phyloP scores from a whole-genome alignment of 2,888 invertebrate genomes.

The Syrista parreyssii region DNA sequence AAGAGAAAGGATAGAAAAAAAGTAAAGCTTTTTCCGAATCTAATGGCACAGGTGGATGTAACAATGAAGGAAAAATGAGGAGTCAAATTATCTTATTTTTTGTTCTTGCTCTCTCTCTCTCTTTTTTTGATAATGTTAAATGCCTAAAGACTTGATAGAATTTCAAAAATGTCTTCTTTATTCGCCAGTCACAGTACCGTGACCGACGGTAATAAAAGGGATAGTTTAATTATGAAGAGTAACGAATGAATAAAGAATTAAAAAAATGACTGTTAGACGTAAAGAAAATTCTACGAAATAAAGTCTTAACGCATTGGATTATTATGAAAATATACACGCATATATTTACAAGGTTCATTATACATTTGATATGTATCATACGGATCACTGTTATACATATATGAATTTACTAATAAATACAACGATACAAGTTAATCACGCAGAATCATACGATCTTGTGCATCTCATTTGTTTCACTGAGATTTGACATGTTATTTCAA shows the following conservation, averaged over 20 bases:
- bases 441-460: not conserved
- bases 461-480: not conserved
- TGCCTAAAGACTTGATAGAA: not conserved
- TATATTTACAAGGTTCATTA: conserved; percentile 30
- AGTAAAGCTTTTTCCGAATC: not conserved
- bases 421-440: conserved; percentile 18
- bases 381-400: conserved; percentile 43
- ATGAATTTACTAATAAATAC: conserved; percentile 44
- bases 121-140: not conserved
- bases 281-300: conserved; percentile 30
- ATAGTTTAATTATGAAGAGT: no score
- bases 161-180: not conserved
- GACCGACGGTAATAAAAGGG: not conserved
- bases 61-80: not conserved
- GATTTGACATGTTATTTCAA: no score
- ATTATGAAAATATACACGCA: conserved; percentile 27
- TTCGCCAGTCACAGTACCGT: not conserved
- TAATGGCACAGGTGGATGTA: not conserved
- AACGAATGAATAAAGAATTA: not conserved
- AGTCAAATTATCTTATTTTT: not conserved
- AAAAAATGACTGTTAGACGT: conserved; percentile 27
- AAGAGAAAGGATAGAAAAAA: no score
- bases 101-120: not conserved
- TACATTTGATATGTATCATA: conserved; percentile 31
- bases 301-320: conserved; percentile 34